Base-by-base conservation (phyloP, 2,797 vertebrate species). In the Tenualosa ilisha region DNA sequence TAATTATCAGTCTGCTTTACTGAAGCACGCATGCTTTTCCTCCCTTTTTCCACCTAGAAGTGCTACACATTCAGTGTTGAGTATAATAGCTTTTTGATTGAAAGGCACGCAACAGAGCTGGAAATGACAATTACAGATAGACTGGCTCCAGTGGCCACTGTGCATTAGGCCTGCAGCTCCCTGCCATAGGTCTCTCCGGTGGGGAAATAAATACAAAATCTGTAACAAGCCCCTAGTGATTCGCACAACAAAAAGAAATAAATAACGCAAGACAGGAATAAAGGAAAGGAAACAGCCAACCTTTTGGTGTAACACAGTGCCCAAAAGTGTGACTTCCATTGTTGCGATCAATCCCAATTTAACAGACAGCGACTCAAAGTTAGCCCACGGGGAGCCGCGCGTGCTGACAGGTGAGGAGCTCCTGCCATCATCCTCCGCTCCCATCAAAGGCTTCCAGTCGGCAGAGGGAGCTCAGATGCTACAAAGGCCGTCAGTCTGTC, bases 261-360 rank as follows among this genome's bases (percentile, higher is more conserved):
- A 40, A 75, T 75, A 40, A 75, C 68, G 6, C 68, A 79, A 82
- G 82, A 84, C 84, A 59, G 46, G 43, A 75, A 81, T 84, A 83
- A 68, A 86, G 82, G 63, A 68, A 82, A 79, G 91, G 88, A 92
- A 92, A 91, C 54, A 43, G 82, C 20, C 75, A 75, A 75, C 31
- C 26, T 86, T 89, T 87, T 61, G 83, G 61, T 88, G 86, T 63
- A 81, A 85, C 85, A 46, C 40, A 53, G 68, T 87, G 85, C 83
- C 68, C 86, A 88, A 92, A 90, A 88, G 92, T 91, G 92, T 86
- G 90, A 90, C 91, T 93, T 88, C 92, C 90, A 94, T 95, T 95
- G 94, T 94, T 91, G 91, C 91, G 91, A 95, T 96, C 94, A 95
- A 94, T 95, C 93, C 93, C 94, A 95, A 94, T 95, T 95, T 94